Conservation (phyloP, 2,113 vertebrate genomes). For the Antennarius striatus region DNA sequence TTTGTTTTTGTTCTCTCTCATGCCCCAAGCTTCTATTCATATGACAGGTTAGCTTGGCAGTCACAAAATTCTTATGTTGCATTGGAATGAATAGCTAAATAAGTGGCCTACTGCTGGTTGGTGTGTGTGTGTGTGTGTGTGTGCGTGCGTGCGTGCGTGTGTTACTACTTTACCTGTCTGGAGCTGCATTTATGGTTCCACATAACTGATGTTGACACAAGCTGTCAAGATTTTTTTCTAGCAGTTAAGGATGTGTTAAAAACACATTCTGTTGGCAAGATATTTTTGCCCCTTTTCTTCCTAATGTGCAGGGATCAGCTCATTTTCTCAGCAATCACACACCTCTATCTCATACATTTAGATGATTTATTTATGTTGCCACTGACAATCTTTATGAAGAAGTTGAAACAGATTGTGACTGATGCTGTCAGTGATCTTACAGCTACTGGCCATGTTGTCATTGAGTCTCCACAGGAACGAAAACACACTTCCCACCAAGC, state of each 20-base stretch:
- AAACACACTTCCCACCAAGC: slow-evolving; percentile 4
- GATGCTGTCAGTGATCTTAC: neutral
- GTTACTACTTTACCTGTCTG: no score
- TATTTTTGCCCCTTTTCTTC: no score
- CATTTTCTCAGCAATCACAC: no score
- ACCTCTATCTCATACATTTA: no score
- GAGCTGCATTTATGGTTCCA: slow-evolving; percentile 9
- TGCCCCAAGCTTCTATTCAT: slow-evolving; percentile 8
- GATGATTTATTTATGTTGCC: neutral
- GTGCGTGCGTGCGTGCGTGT: no score
- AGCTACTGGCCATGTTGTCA: neutral
- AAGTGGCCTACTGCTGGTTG: slow-evolving; percentile 30
- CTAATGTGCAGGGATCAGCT: no score
- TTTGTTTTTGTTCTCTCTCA: slow-evolving; percentile 29
- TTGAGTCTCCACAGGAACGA: neutral
- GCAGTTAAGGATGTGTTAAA: no score
- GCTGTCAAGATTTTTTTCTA: neutral
- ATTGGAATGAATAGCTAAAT: slow-evolving; percentile 3
- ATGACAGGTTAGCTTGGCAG: slow-evolving; percentile 15
- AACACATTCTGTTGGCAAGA: no score
- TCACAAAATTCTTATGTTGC: slow-evolving; percentile 25
- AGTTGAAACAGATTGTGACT: slow-evolving; percentile 3
- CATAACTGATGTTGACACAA: neutral
- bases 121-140: no score
- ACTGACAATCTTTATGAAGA: neutral